Base-by-base conservation (phyloP, 2,888 invertebrate species). In the Cephalotes varians region DNA sequence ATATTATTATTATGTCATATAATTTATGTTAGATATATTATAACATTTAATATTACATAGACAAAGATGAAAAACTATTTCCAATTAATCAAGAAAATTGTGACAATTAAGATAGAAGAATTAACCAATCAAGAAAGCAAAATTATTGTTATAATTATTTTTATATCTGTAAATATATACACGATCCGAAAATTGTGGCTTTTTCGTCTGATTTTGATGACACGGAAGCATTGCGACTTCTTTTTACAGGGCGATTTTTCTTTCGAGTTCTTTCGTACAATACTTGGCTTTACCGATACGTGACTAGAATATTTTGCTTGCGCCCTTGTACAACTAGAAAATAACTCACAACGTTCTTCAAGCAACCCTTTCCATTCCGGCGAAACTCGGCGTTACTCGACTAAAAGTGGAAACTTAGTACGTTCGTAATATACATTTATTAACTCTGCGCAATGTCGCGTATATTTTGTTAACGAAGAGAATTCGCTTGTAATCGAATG, bases 291-390 rank as follows among this genome's bases (percentile, higher is more conserved):
- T 28, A 58, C 51, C 56, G 84, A 85, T 60, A 76, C 76, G 76
- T 81, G 84, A 84, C 71, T 49, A 15, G 65, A 81, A 84, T 73
- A 21, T 31, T 54, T 69, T 34, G 71, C 21, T 67, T n/a, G 31
- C 47, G 62, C 12, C 34, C 54, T 54, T 64, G 31, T 51, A 72
- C 49, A 37, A 21, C 18, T 12, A 34, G 15, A 21, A 69, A 56
- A 69, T 71, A 79, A 79, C 71, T 79, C 71, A 25, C 37, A 18
- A 18, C 18, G 69, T 56, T 69, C 37, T 77, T 56, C 40, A 40
- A 31, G 67, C 54, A 58, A 69, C 12, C 34, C 56, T 56, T 56
- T 56, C 28, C 76, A 31, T 56, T 9, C 54, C 40, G 25, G 31
- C 54, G 56, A 71, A 79, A 79, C n/a, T 67, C 64, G 44, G 4